Percentiles rank a stretch among this genome's conserved stretches.
These are phyloP conservation scores for Elymnias hypermnestra DNA, from an alignment of 1,140 invertebrate genomes.

Conservation along the genomic window DNA sequence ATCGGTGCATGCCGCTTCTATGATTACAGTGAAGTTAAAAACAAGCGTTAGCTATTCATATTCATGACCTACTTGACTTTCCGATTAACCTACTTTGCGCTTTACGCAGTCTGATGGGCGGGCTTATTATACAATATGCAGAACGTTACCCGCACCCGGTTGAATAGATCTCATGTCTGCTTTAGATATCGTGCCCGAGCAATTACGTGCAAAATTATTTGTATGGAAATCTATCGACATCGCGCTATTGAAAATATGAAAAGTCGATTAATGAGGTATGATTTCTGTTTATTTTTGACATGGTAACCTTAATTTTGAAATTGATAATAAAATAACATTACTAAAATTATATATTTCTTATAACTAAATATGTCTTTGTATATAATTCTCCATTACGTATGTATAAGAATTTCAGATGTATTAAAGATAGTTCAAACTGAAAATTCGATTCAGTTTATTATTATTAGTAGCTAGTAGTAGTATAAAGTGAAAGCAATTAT, in stretches of 20 bases:
- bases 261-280: too few species aligned
- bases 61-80: slow-evolving; percentile 11
- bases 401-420: too few species aligned
- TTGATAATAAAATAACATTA: too few species aligned
- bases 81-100: slow-evolving; percentile 20
- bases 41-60: slow-evolving; percentile 1
- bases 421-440: too few species aligned
- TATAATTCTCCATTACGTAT: too few species aligned
- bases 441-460: too few species aligned
- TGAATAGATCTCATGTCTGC: slow-evolving; percentile 12
- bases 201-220: slow-evolving; percentile 7
- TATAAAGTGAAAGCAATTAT: too few species aligned
- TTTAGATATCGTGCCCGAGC: slow-evolving; percentile 8
- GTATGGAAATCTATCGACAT: neutral
- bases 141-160: slow-evolving; percentile 12
- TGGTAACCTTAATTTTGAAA: too few species aligned
- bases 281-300: too few species aligned
- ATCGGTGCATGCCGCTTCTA: neutral
- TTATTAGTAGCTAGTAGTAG: too few species aligned
- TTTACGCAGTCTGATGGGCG: slow-evolving; percentile 18
- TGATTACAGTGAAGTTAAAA: neutral
- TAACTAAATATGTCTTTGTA: too few species aligned
- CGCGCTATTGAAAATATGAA: neutral
- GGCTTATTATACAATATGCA: slow-evolving; percentile 21
- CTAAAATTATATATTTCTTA: too few species aligned